Percentiles rank a stretch among this genome's conserved stretches.
These are phyloP conservation scores for Acheta domesticus DNA, from an alignment of 2,888 invertebrate species.

Conservation along the genomic window DNA sequence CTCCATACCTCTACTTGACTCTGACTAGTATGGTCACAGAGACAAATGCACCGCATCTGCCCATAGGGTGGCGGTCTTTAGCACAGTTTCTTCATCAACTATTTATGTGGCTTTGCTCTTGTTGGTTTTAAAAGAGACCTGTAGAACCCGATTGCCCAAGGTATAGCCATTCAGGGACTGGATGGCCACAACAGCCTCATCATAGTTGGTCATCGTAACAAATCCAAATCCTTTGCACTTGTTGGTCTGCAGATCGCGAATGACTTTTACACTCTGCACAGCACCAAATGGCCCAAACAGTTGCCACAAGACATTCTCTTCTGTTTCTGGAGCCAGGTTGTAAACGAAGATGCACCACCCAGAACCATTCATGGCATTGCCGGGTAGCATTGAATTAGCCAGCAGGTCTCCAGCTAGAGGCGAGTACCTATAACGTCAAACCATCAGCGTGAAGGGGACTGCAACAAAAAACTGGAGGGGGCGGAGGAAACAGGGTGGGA, in stretches of 20 bases:
- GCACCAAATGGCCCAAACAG: constrained; percentile 96
- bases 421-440: constrained; percentile 61
- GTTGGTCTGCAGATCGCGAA: constrained; percentile 90
- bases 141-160: constrained; percentile 89
- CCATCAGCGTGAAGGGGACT: constrained; percentile 30
- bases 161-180: constrained; percentile 95
- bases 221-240: constrained; percentile 99
- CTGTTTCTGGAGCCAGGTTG: constrained; percentile 87
- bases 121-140: constrained; percentile 96
- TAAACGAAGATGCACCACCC: constrained; percentile 93
- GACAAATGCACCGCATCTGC: constrained; percentile 36
- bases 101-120: constrained; percentile 63
- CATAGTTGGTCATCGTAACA: constrained; percentile 98
- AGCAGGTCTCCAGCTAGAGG: constrained; percentile 78
- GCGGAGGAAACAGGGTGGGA: constrained; percentile 19
- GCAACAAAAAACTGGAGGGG: constrained; percentile 19
- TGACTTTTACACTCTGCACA: constrained; percentile 95
- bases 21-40: constrained; percentile 40
- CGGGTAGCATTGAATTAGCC: constrained; percentile 75
- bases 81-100: constrained; percentile 37
- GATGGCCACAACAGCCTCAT: constrained; percentile 94
- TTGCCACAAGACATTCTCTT: constrained; percentile 89
- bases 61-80: constrained; percentile 39
- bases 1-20: constrained; percentile 32
- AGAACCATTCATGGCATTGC: constrained; percentile 79